Conservation (phyloP, 2,888 invertebrate species). For the Caenorhabditis sulstoni region DNA sequence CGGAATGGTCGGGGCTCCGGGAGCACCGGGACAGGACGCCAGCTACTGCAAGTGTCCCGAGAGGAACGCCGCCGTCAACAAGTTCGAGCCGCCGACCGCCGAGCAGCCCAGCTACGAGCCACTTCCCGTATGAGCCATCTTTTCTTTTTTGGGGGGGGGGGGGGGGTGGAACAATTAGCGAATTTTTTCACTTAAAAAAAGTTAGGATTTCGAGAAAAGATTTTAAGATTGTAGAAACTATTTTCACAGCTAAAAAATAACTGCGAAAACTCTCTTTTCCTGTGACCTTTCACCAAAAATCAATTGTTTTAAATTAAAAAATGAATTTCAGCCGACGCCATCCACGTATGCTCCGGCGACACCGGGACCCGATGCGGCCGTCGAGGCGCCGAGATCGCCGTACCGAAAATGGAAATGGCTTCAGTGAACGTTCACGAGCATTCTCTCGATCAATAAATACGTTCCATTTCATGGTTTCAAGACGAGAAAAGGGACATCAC, state of each 20-base stretch:
- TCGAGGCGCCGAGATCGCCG: conserved; percentile 66
- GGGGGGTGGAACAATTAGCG: too few relatives aligned
- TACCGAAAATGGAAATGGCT: conserved; percentile 74
- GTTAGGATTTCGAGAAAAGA: too few relatives aligned
- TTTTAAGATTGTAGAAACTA: too few relatives aligned
- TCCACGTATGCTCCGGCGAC: conserved; percentile 50
- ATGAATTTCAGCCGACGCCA: conserved; percentile 51
- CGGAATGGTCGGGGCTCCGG: conserved; percentile 72
- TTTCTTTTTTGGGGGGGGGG: too few relatives aligned
- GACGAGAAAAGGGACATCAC: neutral
- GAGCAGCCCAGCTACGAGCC: conserved; percentile 67
- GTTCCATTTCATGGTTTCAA: conserved; percentile 29
- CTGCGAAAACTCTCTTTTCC: too few relatives aligned
- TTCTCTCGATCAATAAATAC: conserved; percentile 14
- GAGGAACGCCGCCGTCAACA: conserved; percentile 66
- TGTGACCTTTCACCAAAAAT: too few relatives aligned
- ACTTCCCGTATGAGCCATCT: conserved; percentile 51
- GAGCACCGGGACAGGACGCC: conserved; percentile 64
- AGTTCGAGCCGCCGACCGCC: conserved; percentile 58
- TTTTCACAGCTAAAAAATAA: too few relatives aligned
- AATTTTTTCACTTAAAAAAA: neutral
- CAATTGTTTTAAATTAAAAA: neutral
- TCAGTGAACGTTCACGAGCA: conserved; percentile 22
- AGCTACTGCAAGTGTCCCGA: conserved; percentile 73
- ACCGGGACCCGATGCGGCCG: conserved; percentile 62